Evolutionary conservation across 92 coral and sea anemone genomes (phyloP), one percentile per base, ranked within the genome.

Genomic region (Montipora capitata): DNA sequence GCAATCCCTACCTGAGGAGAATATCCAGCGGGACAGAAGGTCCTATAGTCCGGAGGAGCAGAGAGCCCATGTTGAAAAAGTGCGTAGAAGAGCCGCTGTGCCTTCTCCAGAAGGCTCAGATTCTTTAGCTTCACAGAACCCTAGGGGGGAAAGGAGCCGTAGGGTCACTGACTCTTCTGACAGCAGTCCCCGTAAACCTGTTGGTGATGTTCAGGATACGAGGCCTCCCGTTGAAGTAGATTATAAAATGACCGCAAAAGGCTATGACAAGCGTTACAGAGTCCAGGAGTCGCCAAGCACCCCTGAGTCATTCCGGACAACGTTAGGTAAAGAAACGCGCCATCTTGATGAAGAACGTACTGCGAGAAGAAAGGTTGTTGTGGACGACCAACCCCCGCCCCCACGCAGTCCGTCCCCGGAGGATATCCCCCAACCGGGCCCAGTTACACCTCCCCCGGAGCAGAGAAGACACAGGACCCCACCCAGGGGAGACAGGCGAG

Each of bases 331-430:
- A 42, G 87, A 82, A 2, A 76, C 62, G 14, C 88, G 77, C 39
- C 96, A 85, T 45, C 90, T 65, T 40, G 95, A 85, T 16, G 94
- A 92, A 27, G 91, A 89, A 68, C 72, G 84, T 20, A 77, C 89
- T 6, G 94, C 85, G 20, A 95, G 92, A 49, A 90, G 95, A 83
- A 91, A 94, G 84, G 86, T 91, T 39, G 65, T 85, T 39, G 84
- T 87, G 59, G 97, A 94, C 1, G 91, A 95, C 48, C 86, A 81
- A 17, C 79, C 72, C 52, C 88, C 74, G 11, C 79, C 72, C 52
- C 88, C 74, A 3, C 88, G 64, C 49, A 84, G 81, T 11, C 88
- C 88, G n/a, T 84, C 88, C 40, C 88, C 88, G 35, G 88, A 74
- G 54, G 81, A 84, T 65, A 62, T 76, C 14, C 81, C 82, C 69